A percentile compares a stretch with the other conserved stretches of the same genome.
Evolutionary conservation across 2,888 invertebrate species (phyloP).

Genomic region (Phlogophora meticulosa): DNA sequence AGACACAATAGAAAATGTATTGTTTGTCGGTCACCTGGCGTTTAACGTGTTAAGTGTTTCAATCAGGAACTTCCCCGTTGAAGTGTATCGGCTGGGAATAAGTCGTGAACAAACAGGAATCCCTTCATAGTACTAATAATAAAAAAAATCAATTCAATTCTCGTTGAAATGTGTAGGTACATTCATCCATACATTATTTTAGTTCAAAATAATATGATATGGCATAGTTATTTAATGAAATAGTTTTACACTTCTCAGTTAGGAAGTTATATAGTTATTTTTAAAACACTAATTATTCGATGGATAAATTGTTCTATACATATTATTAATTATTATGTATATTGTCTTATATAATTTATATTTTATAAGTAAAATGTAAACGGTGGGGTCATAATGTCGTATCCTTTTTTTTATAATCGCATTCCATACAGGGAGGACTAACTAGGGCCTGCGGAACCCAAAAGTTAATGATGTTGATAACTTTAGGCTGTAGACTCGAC

Average conservation of each 20-base stretch:
- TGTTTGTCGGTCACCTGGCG: too few relatives aligned
- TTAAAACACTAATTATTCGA: conserved; percentile 78
- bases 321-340: conserved; percentile 77
- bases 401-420: conserved; percentile 72
- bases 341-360: conserved; percentile 80
- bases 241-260: conserved; percentile 81
- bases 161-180: conserved; percentile 63
- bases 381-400: conserved; percentile 70
- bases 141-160: conserved; percentile 52
- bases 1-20: too few relatives aligned
- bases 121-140: conserved; percentile 43
- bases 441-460: conserved; percentile 63
- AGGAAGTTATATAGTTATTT: conserved; percentile 78
- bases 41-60: not conserved
- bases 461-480: conserved; percentile 55
- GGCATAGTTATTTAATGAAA: conserved; percentile 75
- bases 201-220: conserved; percentile 76
- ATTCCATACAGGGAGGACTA: conserved; percentile 78
- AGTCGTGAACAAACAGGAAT: conserved; percentile 10
- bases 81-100: conserved; percentile 17
- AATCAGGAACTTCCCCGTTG: conserved; percentile 3
- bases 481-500: conserved; percentile 47
- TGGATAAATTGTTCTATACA: conserved; percentile 79
- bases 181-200: conserved; percentile 71
- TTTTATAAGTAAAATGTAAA: conserved; percentile 80